A percentile compares a stretch with the other conserved stretches of the same genome.
Evolutionary conservation across 2,113 vertebrate species (phyloP).

Genomic region (Ornithorhynchus anatinus): DNA sequence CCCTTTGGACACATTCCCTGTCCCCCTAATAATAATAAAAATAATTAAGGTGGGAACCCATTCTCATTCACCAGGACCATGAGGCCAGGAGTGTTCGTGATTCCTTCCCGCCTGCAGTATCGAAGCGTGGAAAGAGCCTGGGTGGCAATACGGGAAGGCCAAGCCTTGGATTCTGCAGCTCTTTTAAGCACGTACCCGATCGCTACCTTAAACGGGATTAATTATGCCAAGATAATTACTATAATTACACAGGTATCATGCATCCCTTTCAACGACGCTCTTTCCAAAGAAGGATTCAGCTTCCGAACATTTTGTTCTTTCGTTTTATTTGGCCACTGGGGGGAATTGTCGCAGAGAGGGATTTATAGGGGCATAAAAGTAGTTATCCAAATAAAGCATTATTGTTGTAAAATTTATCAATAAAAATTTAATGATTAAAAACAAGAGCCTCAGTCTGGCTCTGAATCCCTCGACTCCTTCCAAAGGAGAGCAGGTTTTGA

Average conservation of each 20-base stretch:
- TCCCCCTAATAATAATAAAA: conserved; percentile 46
- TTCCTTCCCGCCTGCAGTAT: conserved; percentile 45
- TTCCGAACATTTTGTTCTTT: not conserved
- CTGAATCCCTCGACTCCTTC: conserved; percentile 17
- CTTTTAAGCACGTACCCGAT: conserved; percentile 27
- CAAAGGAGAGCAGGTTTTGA: conserved; percentile 42
- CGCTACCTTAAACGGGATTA: conserved; percentile 46
- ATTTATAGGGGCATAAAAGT: conserved; percentile 16
- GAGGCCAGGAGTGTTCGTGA: conserved; percentile 30
- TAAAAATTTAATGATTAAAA: conserved; percentile 37
- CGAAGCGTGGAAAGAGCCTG: conserved; percentile 43
- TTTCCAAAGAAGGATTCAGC: not conserved
- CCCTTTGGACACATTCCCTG: conserved; percentile 16
- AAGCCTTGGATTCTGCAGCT: conserved; percentile 11
- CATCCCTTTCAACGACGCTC: conserved; percentile 13
- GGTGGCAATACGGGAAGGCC: conserved; percentile 51
- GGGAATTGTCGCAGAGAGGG: conserved; percentile 2
- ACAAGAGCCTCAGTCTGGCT: conserved; percentile 19
- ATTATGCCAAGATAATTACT: conserved; percentile 40
- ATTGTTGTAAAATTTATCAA: conserved; percentile 32
- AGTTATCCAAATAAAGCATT: conserved; percentile 29
- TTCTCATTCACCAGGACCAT: conserved; percentile 42
- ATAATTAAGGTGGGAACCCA: too few species aligned
- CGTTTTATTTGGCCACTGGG: conserved; percentile 8
- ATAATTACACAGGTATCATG: not conserved